Evolutionary conservation across 2,113 vertebrate species (phyloP).

Genomic region (Heterotilapia buettikoferi): DNA sequence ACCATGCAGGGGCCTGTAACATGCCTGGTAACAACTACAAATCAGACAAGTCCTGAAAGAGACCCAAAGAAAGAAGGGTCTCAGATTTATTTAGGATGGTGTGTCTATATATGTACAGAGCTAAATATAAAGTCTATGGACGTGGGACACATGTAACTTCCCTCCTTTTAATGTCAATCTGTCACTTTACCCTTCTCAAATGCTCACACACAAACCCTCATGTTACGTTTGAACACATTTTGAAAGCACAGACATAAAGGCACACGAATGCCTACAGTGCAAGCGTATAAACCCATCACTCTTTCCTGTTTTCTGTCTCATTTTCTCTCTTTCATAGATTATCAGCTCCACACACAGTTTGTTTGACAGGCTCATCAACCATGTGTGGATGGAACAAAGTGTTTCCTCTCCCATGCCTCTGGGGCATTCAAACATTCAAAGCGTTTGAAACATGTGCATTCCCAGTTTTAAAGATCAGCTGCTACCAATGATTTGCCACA

Average conservation of each 20-base stretch:
- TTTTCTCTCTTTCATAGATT: not conserved
- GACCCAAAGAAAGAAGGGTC: not conserved
- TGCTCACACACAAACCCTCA: not conserved
- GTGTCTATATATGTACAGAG: conserved; percentile 25
- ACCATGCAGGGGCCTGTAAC: not conserved
- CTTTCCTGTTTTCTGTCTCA: not conserved
- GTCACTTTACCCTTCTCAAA: not conserved
- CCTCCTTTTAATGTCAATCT: conserved; percentile 4
- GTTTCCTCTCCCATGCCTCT: conserved; percentile 10
- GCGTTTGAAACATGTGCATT: not conserved
- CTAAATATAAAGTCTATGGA: conserved; percentile 42
- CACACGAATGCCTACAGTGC: not conserved
- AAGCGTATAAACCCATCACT: not conserved
- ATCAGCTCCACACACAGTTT: conserved; percentile 43
- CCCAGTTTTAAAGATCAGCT: not conserved
- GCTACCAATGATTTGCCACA: not conserved
- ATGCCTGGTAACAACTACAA: not conserved
- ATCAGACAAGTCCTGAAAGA: not conserved
- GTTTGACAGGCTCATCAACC: conserved; percentile 49
- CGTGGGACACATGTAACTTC: conserved; percentile 9
- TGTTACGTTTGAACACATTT: not conserved
- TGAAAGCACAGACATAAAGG: not conserved
- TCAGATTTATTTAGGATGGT: conserved; percentile 11
- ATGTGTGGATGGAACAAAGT: not conserved
- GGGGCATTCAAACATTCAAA: not conserved